Base-by-base conservation (phyloP, 2,888 invertebrate genomes). In the Aspidiotus rigidus region DNA sequence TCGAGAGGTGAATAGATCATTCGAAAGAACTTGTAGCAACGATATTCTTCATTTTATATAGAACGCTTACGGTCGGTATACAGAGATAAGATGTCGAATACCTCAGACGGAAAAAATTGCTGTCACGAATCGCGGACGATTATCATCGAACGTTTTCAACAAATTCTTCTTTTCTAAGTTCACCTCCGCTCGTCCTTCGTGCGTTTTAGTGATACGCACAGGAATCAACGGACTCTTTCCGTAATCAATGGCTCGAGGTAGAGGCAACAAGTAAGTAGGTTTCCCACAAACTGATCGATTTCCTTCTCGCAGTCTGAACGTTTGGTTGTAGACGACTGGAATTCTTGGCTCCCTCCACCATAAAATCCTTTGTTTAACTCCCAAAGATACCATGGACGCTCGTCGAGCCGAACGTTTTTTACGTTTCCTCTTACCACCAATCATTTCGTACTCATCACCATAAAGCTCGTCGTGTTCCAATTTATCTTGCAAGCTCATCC, bases 351-450 rank as follows among this genome's bases (percentile, higher is more conserved):
- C 39, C 39, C 53, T 67, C 13, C 39, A 44, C 67, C 67, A 67
- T 39, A 60, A 17, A 15, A 67, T 67, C 17, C 53, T 11, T 40
- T 67, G 67, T 15, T 60, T 67, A 15, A 67, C 67, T 5, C 67
- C 67, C 60, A 67, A 39, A 5, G 67, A 67, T 11, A 67, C 67
- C 67, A 67, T 67, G 11, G 67, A 67, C 16, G 60, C 60, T n/a
- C 67, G 17, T 7, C 67, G 42, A 44, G 67, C 67, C n/a, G 67
- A 67, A 7, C 67, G 44, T 39, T 67, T 67, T 53, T 67, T 67
- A n/a, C 67, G 59, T 53, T 59, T 59, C 10, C 53, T 57, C 40
- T 67, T 60, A 15, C 28, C 10, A 2, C 67, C 67, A 7, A 67
- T 16, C 53, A 67, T 17, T 49, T 67, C 67, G 54, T 67, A 67